These are phyloP conservation scores for Aphrocallistes beatrix DNA, from an alignment of 37 sponge, comb jelly and placozoan species.

Conservation along the genomic window DNA sequence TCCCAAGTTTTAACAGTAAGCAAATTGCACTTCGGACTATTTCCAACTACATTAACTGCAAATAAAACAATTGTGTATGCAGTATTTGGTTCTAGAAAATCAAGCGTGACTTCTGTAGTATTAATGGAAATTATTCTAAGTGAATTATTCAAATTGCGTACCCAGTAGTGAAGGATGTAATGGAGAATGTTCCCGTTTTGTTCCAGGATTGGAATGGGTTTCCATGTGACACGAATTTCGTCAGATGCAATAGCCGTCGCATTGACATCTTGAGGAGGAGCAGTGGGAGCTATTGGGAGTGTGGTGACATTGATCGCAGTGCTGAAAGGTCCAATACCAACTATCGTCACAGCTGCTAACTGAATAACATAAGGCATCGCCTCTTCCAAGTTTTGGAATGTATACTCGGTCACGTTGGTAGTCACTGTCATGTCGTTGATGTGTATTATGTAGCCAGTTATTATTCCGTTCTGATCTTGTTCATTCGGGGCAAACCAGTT, in stretches of 20 bases:
- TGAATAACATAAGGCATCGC: neutral
- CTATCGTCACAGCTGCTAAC: neutral
- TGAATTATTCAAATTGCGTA: neutral
- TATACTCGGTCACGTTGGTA: neutral
- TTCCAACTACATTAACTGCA: neutral
- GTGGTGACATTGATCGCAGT: neutral
- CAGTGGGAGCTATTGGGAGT: neutral
- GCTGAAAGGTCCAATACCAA: neutral
- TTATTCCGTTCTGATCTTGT: neutral
- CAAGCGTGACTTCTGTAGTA: neutral
- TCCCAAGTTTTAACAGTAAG: neutral
- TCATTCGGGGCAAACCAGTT: neutral
- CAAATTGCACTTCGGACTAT: neutral
- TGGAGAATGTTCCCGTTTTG: neutral
- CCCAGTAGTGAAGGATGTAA: conserved; percentile 4
- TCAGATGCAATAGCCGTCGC: neutral
- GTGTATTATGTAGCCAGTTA: neutral
- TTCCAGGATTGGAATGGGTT: neutral
- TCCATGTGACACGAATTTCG: neutral
- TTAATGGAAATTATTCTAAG: neutral
- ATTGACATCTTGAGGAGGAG: conserved; percentile 15
- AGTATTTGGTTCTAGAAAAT: neutral
- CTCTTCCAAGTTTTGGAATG: neutral
- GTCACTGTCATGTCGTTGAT: neutral
- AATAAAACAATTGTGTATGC: neutral